phyloP scores from a whole-genome alignment of 1,140 invertebrate species.

The Leucophenga varia region DNA sequence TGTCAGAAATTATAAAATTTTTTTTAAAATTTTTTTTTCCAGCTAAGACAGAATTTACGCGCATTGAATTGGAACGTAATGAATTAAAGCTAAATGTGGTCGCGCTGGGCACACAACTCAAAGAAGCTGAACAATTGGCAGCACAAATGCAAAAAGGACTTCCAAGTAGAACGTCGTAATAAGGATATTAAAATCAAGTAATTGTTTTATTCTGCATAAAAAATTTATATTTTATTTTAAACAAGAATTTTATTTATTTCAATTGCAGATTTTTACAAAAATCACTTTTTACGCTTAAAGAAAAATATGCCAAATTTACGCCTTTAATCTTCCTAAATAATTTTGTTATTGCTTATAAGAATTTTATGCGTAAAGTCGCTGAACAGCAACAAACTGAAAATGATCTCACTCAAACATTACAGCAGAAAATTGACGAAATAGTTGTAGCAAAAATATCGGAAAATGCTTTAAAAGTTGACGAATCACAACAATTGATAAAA shows the following conservation, averaged over 20 bases:
- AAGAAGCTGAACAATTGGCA: slow-evolving; percentile 16
- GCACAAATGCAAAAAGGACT: slow-evolving; percentile 27
- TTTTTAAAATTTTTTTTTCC: not conserved
- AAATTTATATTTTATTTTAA: too few relatives aligned
- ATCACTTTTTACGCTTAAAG: slow-evolving; percentile 34
- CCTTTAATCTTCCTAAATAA: slow-evolving; percentile 52
- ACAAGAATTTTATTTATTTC: too few relatives aligned
- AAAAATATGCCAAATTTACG: slow-evolving; percentile 55
- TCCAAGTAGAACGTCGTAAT: slow-evolving; percentile 36
- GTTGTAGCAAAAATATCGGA: too few relatives aligned
- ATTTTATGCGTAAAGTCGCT: slow-evolving; percentile 25
- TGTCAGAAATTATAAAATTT: not conserved
- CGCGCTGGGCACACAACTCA: slow-evolving; percentile 19
- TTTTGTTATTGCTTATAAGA: slow-evolving; percentile 44
- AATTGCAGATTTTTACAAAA: slow-evolving; percentile 46
- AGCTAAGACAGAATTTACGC: slow-evolving; percentile 40
- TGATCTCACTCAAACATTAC: not conserved
- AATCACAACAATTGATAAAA: slow-evolving; percentile 42
- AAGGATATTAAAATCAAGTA: slow-evolving; percentile 44
- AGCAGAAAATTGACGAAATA: too few relatives aligned
- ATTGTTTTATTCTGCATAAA: too few relatives aligned
- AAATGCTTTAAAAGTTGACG: slow-evolving; percentile 21
- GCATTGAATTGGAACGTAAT: slow-evolving; percentile 31
- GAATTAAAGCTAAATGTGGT: slow-evolving; percentile 24
- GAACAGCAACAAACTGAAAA: slow-evolving; percentile 17